Conservation (phyloP, 2,888 invertebrate species). For the Oithona nana region DNA sequence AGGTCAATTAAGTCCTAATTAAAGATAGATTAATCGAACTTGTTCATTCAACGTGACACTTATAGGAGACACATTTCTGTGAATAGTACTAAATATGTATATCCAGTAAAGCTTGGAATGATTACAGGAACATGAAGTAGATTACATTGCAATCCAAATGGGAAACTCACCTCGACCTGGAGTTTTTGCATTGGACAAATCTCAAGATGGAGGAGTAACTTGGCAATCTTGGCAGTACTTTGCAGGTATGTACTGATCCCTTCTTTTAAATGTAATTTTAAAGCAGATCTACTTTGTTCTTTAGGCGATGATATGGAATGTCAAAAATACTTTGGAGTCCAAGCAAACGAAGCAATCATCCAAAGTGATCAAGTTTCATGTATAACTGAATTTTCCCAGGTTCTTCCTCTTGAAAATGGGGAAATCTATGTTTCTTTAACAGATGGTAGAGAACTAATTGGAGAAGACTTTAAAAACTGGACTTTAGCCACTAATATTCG, state of each 20-base stretch:
- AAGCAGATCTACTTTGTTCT: too few species aligned
- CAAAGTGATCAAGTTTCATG: conserved; percentile 85
- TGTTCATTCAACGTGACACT: too few species aligned
- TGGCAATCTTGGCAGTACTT: conserved; percentile 96
- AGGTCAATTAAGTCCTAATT: too few species aligned
- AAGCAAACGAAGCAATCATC: conserved; percentile 42
- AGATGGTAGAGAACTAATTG: conserved; percentile 79
- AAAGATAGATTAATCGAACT: too few species aligned
- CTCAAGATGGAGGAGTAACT: conserved; percentile 76
- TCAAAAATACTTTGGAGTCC: conserved; percentile 46
- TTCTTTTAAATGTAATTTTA: too few species aligned
- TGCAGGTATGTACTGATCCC: too few species aligned
- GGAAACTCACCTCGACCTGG: conserved; percentile 95
- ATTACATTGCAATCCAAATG: conserved; percentile 92
- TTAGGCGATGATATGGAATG: conserved; percentile 56
- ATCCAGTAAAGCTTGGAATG: too few species aligned
- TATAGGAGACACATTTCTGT: too few species aligned
- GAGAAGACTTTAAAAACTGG: conserved; percentile 82
- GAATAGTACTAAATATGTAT: too few species aligned
- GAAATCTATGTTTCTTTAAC: conserved; percentile 86
- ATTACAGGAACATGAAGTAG: conserved; percentile 91
- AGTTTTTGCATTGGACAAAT: conserved; percentile 87
- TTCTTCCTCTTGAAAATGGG: conserved; percentile 86
- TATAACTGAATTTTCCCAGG: conserved; percentile 78
- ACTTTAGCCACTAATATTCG: conserved; percentile 91